A percentile compares a stretch with the other conserved stretches of the same genome.
Conservation (phyloP, 2,113 vertebrate species). For the Pelecanoides urinatrix region DNA sequence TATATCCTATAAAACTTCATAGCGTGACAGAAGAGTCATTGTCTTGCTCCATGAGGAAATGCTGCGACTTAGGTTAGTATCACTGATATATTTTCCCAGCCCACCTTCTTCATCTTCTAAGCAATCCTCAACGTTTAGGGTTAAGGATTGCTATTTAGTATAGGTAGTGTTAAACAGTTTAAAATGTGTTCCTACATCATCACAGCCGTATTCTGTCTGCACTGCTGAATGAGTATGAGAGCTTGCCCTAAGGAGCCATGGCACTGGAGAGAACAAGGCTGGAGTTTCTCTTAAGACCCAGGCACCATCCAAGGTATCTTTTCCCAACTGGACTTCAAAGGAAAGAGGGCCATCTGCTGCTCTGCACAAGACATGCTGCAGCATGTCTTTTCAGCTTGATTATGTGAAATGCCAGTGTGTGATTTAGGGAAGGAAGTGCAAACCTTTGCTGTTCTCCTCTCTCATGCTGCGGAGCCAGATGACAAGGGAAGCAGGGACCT, state of each 20-base stretch:
- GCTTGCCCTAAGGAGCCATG: background rate
- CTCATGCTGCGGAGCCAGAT: background rate
- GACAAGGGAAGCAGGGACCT: fast-evolving
- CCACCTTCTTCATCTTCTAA: background rate
- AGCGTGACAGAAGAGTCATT: background rate
- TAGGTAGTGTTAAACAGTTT: background rate
- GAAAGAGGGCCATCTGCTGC: slow-evolving; percentile 43
- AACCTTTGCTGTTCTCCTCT: background rate
- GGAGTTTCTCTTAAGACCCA: background rate
- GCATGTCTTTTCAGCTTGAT: background rate
- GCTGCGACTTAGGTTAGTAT: background rate
- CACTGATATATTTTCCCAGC: background rate
- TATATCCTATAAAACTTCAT: background rate
- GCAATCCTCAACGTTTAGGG: background rate
- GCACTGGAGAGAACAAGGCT: background rate
- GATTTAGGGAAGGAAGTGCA: background rate
- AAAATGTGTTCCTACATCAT: background rate
- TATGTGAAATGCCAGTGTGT: background rate
- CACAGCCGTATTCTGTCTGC: background rate
- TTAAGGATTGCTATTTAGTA: background rate
- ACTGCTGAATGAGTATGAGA: background rate
- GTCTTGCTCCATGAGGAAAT: background rate
- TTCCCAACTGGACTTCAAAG: background rate
- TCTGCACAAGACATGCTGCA: background rate
- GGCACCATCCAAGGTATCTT: background rate